Percentiles rank a stretch among this genome's conserved stretches.
Evolutionary conservation across 2,888 invertebrate species (phyloP).

Genomic region (Microplitis deprimator): DNA sequence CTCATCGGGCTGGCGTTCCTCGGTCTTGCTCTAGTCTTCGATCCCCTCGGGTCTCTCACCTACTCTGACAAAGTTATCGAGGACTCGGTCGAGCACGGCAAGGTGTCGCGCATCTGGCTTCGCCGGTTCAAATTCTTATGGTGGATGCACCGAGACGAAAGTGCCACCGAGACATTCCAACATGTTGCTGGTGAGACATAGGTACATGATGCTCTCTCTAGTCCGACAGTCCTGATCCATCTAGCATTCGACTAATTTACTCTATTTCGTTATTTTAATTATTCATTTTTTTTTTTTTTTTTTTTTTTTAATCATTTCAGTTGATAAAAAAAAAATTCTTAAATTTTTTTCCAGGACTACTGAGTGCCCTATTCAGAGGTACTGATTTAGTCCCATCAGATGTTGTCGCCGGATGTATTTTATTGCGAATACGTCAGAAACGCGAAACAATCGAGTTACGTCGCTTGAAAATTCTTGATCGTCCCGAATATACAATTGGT

Average conservation of each 20-base stretch:
- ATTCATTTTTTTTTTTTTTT: not conserved
- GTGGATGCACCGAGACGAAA: constrained; percentile 80
- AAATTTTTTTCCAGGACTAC: constrained; percentile 72
- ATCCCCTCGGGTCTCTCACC: constrained; percentile 78
- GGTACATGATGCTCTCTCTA: constrained; percentile 59
- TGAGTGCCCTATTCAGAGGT: constrained; percentile 86
- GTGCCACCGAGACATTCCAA: constrained; percentile 84
- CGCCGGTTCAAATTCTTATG: constrained; percentile 84
- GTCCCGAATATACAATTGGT: constrained; percentile 80
- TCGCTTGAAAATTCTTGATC: constrained; percentile 77
- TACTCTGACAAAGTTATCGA: constrained; percentile 60
- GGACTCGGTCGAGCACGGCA: constrained; percentile 79
- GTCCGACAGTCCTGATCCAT: constrained; percentile 39
- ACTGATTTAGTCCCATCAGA: constrained; percentile 92
- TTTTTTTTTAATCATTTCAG: constrained; percentile 9
- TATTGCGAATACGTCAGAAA: constrained; percentile 85
- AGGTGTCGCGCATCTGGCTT: constrained; percentile 83
- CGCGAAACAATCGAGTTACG: constrained; percentile 81
- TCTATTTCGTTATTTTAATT: not conserved
- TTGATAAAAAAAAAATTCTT: not conserved
- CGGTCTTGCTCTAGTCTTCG: constrained; percentile 85
- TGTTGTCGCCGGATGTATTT: constrained; percentile 87
- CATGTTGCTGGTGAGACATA: constrained; percentile 81
- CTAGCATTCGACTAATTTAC: constrained; percentile 6
- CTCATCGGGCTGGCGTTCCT: constrained; percentile 82